phyloP scores from a whole-genome alignment of 2,888 invertebrate genomes.

The Volucella bombylans region DNA sequence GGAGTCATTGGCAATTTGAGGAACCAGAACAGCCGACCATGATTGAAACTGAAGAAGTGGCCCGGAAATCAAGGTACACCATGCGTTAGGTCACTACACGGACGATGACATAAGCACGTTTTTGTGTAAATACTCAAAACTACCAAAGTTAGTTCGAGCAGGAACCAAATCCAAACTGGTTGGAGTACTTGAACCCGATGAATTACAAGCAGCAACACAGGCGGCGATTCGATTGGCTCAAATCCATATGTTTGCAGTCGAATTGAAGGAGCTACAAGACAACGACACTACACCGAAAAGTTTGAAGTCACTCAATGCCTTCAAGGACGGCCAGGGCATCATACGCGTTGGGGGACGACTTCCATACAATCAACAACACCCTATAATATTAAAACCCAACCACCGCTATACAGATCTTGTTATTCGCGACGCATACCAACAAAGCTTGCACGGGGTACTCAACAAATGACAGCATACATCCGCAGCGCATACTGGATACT shows the following conservation, averaged over 20 bases:
- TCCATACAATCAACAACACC: background rate
- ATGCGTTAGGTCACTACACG: background rate
- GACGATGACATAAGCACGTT: background rate
- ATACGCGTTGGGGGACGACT: constrained; percentile 12
- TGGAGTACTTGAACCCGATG: background rate
- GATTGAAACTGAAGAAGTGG: constrained; percentile 10
- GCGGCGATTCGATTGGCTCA: background rate
- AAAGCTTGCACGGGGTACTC: background rate
- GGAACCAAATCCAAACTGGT: background rate
- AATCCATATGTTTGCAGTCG: constrained; percentile 15
- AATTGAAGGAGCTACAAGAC: background rate
- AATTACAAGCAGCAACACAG: constrained; percentile 7
- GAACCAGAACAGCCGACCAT: constrained; percentile 7
- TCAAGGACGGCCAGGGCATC: constrained; percentile 18
- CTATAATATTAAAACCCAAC: background rate
- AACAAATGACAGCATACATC: background rate
- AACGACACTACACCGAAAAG: background rate
- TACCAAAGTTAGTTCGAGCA: no score
- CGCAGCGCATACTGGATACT: background rate
- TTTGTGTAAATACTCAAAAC: background rate
- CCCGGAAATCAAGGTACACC: no score
- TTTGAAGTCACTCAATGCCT: constrained; percentile 11
- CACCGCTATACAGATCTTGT: background rate
- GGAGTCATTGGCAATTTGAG: constrained; percentile 3
- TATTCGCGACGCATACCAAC: background rate